Evolutionary conservation across 2,797 vertebrate genomes (phyloP).

Genomic region (Sphenodon punctatus): DNA sequence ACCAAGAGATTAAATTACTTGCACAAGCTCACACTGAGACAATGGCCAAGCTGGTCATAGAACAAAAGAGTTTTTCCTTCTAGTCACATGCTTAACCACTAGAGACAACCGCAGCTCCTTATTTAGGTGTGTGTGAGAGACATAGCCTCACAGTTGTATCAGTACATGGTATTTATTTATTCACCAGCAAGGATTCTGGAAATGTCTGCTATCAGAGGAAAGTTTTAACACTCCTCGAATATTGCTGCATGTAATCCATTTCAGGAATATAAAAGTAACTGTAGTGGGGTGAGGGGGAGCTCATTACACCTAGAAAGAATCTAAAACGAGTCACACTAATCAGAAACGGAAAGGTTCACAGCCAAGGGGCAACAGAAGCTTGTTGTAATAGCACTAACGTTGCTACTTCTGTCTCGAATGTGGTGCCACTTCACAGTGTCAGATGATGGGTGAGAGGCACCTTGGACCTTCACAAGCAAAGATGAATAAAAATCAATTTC

Average conservation of each 20-base stretch:
- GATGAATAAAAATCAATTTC: neutral
- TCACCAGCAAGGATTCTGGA: neutral
- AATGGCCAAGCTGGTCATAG: too few relatives aligned
- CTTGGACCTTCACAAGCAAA: neutral
- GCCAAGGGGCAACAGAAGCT: neutral
- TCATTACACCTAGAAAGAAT: constrained; percentile 10
- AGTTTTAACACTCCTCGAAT: neutral
- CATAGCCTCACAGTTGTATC: too few relatives aligned
- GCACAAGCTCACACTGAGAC: too few relatives aligned
- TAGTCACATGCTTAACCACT: too few relatives aligned
- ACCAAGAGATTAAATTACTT: too few relatives aligned
- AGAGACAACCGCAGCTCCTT: too few relatives aligned
- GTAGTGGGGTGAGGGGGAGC: neutral
- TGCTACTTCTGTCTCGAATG: neutral
- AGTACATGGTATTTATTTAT: too few relatives aligned
- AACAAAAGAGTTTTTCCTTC: too few relatives aligned
- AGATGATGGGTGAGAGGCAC: neutral
- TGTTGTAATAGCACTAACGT: neutral
- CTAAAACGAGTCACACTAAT: constrained; percentile 12
- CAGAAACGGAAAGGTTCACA: neutral
- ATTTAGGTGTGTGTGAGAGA: too few relatives aligned
- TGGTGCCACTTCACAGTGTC: neutral
- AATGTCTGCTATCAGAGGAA: neutral
- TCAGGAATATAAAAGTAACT: neutral
- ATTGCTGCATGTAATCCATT: accelerated